Evolutionary conservation across 2,797 vertebrate genomes (phyloP).

Genomic region (Peromyscus eremicus): DNA sequence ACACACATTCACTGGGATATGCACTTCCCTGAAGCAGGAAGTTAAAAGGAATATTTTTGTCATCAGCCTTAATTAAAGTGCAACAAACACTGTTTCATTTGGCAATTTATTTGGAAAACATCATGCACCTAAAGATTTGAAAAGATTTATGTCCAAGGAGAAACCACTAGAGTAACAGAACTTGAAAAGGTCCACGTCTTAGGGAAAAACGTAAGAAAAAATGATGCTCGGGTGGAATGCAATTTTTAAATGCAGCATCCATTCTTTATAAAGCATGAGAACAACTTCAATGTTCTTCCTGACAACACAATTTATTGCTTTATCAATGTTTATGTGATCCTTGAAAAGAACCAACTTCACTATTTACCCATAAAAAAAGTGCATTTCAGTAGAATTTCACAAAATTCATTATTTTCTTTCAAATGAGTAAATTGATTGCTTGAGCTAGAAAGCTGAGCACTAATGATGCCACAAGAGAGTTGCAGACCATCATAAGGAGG

Average conservation of each 20-base stretch:
- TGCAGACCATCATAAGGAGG: neutral
- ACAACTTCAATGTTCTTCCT: conserved; percentile 12
- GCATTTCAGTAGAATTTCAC: neutral
- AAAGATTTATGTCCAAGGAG: neutral
- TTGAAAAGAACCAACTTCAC: neutral
- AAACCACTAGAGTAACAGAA: neutral
- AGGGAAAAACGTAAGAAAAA: neutral
- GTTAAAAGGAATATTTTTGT: conserved; percentile 6
- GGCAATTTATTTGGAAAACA: conserved; percentile 9
- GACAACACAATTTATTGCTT: neutral
- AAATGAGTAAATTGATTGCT: conserved; percentile 11
- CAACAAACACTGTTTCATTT: neutral
- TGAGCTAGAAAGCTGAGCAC: neutral
- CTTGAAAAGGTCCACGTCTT: neutral
- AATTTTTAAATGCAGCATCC: conserved; percentile 5
- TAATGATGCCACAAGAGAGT: neutral
- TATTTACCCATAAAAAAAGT: conserved; percentile 9
- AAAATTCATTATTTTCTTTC: neutral
- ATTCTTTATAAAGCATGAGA: conserved; percentile 28
- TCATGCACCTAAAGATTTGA: neutral
- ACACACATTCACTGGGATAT: neutral
- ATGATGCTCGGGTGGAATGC: neutral
- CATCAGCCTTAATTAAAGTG: neutral
- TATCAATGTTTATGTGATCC: neutral
- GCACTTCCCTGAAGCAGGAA: neutral